phyloP scores from a whole-genome alignment of 1,140 invertebrate genomes.

The Agrilus planipennis region DNA sequence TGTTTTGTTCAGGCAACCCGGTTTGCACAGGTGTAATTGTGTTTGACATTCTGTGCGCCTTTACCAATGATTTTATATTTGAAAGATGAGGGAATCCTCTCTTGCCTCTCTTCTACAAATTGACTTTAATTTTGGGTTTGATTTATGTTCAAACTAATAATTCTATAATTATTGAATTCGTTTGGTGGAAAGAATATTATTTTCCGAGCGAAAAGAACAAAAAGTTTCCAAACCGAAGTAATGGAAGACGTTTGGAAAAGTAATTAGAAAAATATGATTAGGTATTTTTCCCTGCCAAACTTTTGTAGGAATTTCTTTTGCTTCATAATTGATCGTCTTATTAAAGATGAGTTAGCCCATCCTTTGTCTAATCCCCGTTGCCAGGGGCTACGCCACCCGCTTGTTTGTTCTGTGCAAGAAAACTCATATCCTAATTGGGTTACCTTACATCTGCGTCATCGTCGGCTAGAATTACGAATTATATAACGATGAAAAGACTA shows the following conservation, averaged over 20 bases:
- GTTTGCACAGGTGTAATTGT: too few relatives aligned
- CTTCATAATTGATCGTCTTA: conserved; percentile 36
- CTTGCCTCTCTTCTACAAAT: too few relatives aligned
- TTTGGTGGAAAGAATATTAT: too few relatives aligned
- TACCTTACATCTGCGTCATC: conserved; percentile 32
- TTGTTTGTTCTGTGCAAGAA: conserved; percentile 32
- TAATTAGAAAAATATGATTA: conserved; percentile 35
- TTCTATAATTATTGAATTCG: too few relatives aligned
- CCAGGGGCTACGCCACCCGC: conserved; percentile 21
- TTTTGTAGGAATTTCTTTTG: conserved; percentile 31
- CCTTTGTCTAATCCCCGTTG: conserved; percentile 29
- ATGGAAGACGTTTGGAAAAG: conserved; percentile 10
- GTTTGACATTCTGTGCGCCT: too few relatives aligned
- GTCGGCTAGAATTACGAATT: conserved; percentile 16
- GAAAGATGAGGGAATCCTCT: too few relatives aligned
- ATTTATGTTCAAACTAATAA: too few relatives aligned
- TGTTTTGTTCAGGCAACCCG: too few relatives aligned
- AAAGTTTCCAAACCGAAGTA: conserved; percentile 1
- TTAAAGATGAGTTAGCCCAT: conserved; percentile 34
- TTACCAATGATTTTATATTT: too few relatives aligned
- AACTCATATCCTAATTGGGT: conserved; percentile 35
- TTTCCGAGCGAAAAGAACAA: too few relatives aligned
- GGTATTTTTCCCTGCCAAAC: conserved; percentile 30
- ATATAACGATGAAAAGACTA: not conserved
- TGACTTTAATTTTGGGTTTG: too few relatives aligned